These are phyloP conservation scores for Tretioscincus oriximinensis DNA, from an alignment of 2,113 vertebrate genomes.

Conservation along the genomic window DNA sequence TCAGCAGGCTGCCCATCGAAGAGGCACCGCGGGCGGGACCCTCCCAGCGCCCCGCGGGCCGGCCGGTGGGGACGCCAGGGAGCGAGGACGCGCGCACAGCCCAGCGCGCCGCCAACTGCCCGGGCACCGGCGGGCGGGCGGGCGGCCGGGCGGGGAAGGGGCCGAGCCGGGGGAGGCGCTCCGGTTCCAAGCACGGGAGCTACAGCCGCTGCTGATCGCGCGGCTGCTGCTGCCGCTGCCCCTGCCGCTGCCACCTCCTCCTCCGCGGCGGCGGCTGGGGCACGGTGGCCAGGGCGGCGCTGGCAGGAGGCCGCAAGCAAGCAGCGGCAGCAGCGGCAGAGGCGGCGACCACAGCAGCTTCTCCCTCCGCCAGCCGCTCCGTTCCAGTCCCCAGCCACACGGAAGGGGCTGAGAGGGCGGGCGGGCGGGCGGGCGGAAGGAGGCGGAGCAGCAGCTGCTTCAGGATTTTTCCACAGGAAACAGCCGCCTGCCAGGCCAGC, in stretches of 20 bases:
- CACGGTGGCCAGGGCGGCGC: slow-evolving; percentile 37
- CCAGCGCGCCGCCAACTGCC: no score
- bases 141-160: background rate
- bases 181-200: background rate
- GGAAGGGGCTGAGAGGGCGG: slow-evolving; percentile 1
- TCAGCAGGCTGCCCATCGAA: slow-evolving; percentile 74
- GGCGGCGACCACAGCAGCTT: background rate
- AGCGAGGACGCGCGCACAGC: background rate
- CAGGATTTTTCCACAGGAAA: slow-evolving; percentile 38
- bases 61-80: background rate
- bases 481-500: background rate
- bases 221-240: slow-evolving; percentile 19
- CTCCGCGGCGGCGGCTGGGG: slow-evolving; percentile 38
- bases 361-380: no score
- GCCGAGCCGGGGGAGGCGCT: background rate
- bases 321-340: background rate
- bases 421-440: background rate
- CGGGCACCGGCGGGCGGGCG: background rate
- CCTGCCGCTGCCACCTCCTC: no score
- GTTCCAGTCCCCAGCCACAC: slow-evolving; percentile 33
- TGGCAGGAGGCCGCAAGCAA: slow-evolving; percentile 49
- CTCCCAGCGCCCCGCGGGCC: background rate
- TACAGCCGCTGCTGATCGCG: background rate
- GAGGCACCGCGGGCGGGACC: slow-evolving; percentile 37
- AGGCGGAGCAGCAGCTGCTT: slow-evolving; percentile 65